Base-by-base conservation (phyloP, 92 coral and sea anemone species). In the Epizoanthus rinbou region DNA sequence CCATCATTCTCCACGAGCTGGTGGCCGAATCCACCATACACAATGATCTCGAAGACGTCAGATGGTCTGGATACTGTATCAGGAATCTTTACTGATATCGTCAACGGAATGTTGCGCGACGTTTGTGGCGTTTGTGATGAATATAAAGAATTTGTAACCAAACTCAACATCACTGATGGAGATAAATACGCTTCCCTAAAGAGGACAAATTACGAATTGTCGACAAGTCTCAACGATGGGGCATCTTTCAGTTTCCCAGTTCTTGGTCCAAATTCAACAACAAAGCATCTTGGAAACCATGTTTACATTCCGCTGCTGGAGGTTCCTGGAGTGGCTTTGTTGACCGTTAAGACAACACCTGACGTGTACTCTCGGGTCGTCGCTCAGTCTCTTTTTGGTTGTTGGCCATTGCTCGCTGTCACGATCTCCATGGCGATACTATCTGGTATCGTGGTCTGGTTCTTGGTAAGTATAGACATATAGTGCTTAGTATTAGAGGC, bases 381-480 rank as follows among this genome's bases (percentile, higher is more conserved):
- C 39, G 18, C 73, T 15, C 54, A 19, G 22, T 76, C 82, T 16
- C 79, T 85, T 18, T 16, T 67, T 67, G n/a, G 19, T 5, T 67
- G 73, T 4, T 67, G 47, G 73, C 88, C 88, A 5, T 63, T 85
- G 22, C 14, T 67, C 4, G 14, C 58, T 25, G 69, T 85, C n/a
- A 78, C 80, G 22, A 11, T 58, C 64, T 0, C 71, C 58, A 66
- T 85, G 3, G 79, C 88, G 62, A 54, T 52, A 43, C 5, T 69
- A 28, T 74, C 88, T 25, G 88, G 84, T 64, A 78, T 85, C 24
- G 37, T 78, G 35, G 64, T 85, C 17, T 85, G 88, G 88, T 81
- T 31, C 66, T 76, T 85, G 75, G 88, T 85, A 76, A 43, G 86
- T 67, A 14, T 14, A 14, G 28, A 18, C 50, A 11, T 50, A 3